Evolutionary conservation across 2,888 invertebrate species (phyloP).

Genomic region (Ophion slaviceki): DNA sequence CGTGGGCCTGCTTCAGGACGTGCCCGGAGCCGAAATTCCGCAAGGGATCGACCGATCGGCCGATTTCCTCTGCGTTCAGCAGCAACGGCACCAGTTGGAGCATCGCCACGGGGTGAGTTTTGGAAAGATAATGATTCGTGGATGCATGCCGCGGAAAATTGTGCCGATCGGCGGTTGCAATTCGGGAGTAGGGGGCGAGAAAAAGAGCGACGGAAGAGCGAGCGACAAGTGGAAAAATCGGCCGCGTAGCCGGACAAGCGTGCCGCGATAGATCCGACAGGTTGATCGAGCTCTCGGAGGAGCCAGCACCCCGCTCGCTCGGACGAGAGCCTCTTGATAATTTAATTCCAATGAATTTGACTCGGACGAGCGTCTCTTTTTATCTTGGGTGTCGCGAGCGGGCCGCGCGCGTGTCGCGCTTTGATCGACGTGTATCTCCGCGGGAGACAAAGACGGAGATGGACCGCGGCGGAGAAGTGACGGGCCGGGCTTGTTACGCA

Average conservation of each 20-base stretch:
- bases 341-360: constrained; percentile 60
- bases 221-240: constrained; percentile 30
- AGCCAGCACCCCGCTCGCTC: constrained; percentile 25
- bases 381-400: background rate
- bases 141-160: background rate
- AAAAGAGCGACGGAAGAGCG: constrained; percentile 5
- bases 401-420: constrained; percentile 16
- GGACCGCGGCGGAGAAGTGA: constrained; percentile 15
- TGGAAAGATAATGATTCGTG: background rate
- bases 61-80: constrained; percentile 69
- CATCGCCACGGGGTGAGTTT: constrained; percentile 73
- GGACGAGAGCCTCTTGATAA: constrained; percentile 51
- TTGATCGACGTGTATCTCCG: background rate
- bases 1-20: constrained; percentile 82
- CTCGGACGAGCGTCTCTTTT: constrained; percentile 3
- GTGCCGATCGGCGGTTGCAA: background rate
- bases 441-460: constrained; percentile 5
- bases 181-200: background rate
- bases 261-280: constrained; percentile 50
- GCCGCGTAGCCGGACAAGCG: constrained; percentile 40
- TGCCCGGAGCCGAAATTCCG: constrained; percentile 77
- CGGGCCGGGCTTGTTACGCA: constrained; percentile 64
- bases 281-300: constrained; percentile 51
- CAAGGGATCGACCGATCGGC: constrained; percentile 66
- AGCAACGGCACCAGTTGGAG: constrained; percentile 76